Percentiles rank a stretch among this genome's conserved stretches.
Evolutionary conservation across 1,140 invertebrate species (phyloP).

Genomic region (Medauroidea extradentata): DNA sequence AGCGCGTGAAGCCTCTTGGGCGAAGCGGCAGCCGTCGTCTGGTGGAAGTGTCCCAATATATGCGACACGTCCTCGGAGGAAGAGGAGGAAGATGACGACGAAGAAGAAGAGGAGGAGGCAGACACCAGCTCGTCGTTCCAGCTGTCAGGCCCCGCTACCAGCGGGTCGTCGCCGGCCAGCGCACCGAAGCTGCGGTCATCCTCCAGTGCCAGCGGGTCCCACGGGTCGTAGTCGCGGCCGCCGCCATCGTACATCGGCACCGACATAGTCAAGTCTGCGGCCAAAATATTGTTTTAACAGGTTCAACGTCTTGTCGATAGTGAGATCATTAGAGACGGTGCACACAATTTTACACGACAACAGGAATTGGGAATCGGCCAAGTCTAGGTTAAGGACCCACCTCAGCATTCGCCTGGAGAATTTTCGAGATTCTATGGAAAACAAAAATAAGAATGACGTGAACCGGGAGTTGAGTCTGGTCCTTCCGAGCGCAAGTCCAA

Average conservation of each 20-base stretch:
- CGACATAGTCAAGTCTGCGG: background rate
- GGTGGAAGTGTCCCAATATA: conserved; percentile 19
- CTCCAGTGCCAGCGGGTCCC: background rate
- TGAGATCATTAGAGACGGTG: too few species aligned
- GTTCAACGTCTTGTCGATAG: too few species aligned
- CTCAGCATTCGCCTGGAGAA: too few species aligned
- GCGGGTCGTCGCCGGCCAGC: background rate
- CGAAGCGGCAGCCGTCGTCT: conserved; percentile 14
- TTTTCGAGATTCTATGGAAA: too few species aligned
- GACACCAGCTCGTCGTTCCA: background rate
- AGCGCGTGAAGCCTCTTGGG: conserved; percentile 24
- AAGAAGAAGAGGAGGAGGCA: background rate
- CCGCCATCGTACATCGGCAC: background rate
- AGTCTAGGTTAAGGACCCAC: too few species aligned
- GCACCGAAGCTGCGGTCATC: conserved; percentile 2
- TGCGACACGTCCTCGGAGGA: background rate
- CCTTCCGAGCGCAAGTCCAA: too few species aligned
- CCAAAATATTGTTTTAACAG: too few species aligned
- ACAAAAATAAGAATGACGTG: too few species aligned
- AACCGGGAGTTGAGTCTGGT: too few species aligned
- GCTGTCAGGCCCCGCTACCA: too few species aligned
- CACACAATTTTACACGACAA: too few species aligned
- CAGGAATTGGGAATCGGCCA: too few species aligned
- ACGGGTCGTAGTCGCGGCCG: background rate
- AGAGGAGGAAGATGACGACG: background rate